phyloP scores from a whole-genome alignment of 2,797 vertebrate species.

The Sorex maritimensis region DNA sequence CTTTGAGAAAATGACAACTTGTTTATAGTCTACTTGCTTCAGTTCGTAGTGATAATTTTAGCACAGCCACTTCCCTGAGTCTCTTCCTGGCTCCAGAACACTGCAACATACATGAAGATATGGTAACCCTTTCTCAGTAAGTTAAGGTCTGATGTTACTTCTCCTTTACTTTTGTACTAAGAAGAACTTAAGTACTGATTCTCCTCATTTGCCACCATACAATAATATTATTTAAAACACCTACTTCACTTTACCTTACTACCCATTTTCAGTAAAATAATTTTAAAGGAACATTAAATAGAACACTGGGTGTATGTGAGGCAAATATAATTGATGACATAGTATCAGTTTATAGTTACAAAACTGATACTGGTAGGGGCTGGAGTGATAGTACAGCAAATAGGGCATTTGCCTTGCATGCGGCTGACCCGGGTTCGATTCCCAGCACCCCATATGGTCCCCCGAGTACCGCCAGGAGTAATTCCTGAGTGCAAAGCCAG shows the following conservation, averaged over 20 bases:
- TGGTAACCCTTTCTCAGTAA: background rate
- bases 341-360: background rate
- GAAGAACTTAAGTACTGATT: background rate
- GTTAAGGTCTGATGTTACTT: slow-evolving; percentile 1
- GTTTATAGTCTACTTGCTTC: background rate
- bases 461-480: no score
- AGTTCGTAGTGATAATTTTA: background rate
- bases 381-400: no score
- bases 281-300: background rate
- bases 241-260: background rate
- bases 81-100: background rate
- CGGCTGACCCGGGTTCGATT: no score
- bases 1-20: background rate
- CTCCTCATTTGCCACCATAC: background rate
- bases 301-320: background rate
- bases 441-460: no score
- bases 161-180: slow-evolving; percentile 4
- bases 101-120: background rate
- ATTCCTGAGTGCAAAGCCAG: no score
- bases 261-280: slow-evolving; percentile 14
- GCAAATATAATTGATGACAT: slow-evolving; percentile 2
- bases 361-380: background rate
- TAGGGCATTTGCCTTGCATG: no score
- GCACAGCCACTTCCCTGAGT: background rate
- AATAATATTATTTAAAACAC: slow-evolving; percentile 35